phyloP scores from a whole-genome alignment of 2,113 vertebrate genomes.

The Anolis sagrei region DNA sequence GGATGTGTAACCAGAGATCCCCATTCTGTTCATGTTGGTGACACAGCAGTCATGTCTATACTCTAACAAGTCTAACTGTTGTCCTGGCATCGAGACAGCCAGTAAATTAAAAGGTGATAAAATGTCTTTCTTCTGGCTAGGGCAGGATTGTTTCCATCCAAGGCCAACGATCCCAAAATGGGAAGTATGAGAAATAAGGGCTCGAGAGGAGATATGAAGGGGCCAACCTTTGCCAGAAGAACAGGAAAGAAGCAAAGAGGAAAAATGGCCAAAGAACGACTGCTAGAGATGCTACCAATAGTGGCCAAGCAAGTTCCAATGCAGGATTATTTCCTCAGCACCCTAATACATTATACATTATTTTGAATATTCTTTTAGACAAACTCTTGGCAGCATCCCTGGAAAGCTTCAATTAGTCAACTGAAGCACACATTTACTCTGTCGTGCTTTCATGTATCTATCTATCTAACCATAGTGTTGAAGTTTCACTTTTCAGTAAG shows the following conservation, averaged over 20 bases:
- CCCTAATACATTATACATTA: conserved; percentile 18
- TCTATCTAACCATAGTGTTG: not conserved
- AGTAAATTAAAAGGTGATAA: conserved; percentile 70
- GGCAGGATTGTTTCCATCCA: conserved; percentile 33
- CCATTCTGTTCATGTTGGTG: conserved; percentile 57
- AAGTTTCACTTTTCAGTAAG: not conserved
- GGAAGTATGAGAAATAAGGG: conserved; percentile 22
- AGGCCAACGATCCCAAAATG: conserved; percentile 23
- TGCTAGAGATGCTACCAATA: not conserved
- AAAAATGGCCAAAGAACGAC: not conserved
- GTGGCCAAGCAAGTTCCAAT: not conserved
- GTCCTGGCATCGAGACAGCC: conserved; percentile 61
- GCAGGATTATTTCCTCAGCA: conserved; percentile 9
- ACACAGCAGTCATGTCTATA: conserved; percentile 50
- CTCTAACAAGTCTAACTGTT: conserved; percentile 53
- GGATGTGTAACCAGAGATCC: conserved; percentile 69
- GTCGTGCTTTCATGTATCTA: not conserved
- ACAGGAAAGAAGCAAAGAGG: not conserved
- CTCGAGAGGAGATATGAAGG: not conserved
- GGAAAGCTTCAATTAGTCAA: not conserved
- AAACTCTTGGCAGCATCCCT: not conserved
- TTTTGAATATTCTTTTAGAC: conserved; percentile 9
- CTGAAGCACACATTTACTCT: not conserved
- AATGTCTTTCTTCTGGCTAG: conserved; percentile 57
- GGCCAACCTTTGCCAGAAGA: not conserved